Evolutionary conservation across 2,797 vertebrate genomes (phyloP), one percentile per base, ranked within the genome.

Genomic region (Arrhamphus sclerolepis): DNA sequence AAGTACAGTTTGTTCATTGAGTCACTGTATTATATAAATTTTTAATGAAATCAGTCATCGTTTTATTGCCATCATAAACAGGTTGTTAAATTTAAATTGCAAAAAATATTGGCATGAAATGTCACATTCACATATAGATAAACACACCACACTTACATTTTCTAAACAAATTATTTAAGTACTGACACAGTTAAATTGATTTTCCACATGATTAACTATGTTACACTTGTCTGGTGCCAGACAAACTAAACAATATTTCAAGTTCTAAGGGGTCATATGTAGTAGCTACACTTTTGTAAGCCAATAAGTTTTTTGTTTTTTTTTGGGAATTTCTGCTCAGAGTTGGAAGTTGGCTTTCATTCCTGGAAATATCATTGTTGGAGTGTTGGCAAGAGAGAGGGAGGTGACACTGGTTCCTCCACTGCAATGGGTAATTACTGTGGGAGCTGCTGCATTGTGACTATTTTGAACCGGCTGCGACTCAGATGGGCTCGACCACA

Each of bases 401-500:
- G 90, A 92, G 89, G 90, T 91, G 91, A 91, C 90, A 90, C 86
- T 66, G 86, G 83, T 78, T 91, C 87, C 86, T 90, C 78, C 70
- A 57, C 77, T 87, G 87, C 81, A 86, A 80, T 80, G 87, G 92
- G 86, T 89, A 91, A 94, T 94, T 92, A 93, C 82, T 74, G 78
- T 65, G 85, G 81, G 82, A 85, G 87, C 87, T 83, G 86, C 89
- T 89, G 89, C 80, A 92, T 93, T 91, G 91, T 91, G 89, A 86
- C 90, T 92, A 92, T 91, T 93, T 92, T 89, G 72, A 90, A 92
- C 87, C 81, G 71, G 75, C 88, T 87, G 84, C 70, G 83, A 90
- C 89, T 89, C 87, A 90, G 88, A 92, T 89, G 89, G 85, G 89
- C 90, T 82, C 83, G 81, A 92, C 90, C 90, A 63, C 91, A 91